A percentile compares a stretch with the other conserved stretches of the same genome.
These are phyloP conservation scores for Eutolmus rufibarbis DNA, from an alignment of 2,888 invertebrate genomes.

Conservation along the genomic window DNA sequence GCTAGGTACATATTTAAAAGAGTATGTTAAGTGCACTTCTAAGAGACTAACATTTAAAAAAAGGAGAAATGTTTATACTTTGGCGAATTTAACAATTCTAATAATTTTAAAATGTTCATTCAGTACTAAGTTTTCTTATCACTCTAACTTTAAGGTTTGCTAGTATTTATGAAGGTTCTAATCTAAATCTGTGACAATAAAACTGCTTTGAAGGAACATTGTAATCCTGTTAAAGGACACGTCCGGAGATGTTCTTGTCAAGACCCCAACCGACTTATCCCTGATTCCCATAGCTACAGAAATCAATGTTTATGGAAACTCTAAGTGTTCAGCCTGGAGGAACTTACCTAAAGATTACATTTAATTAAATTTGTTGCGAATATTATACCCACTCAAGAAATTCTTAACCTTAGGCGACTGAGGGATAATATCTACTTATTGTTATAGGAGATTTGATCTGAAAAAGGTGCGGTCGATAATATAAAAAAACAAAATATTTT, in stretches of 20 bases:
- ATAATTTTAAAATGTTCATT: no score
- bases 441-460: not conserved
- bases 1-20: no score
- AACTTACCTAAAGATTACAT: not conserved
- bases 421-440: not conserved
- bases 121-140: not conserved
- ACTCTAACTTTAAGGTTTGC: not conserved
- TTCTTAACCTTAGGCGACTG: not conserved
- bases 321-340: not conserved
- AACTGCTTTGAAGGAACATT: not conserved
- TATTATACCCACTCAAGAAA: not conserved
- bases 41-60: no score
- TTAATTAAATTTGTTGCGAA: not conserved
- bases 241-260: not conserved
- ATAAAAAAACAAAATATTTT: no score
- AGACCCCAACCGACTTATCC: not conserved
- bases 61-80: no score
- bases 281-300: not conserved
- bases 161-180: not conserved
- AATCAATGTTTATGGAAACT: not conserved
- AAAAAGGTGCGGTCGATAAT: no score
- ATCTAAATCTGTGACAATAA: not conserved
- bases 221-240: not conserved
- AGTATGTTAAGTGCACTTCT: no score
- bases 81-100: no score